These are phyloP conservation scores for Lacerta agilis DNA, from an alignment of 2,797 vertebrate genomes.

Conservation along the genomic window DNA sequence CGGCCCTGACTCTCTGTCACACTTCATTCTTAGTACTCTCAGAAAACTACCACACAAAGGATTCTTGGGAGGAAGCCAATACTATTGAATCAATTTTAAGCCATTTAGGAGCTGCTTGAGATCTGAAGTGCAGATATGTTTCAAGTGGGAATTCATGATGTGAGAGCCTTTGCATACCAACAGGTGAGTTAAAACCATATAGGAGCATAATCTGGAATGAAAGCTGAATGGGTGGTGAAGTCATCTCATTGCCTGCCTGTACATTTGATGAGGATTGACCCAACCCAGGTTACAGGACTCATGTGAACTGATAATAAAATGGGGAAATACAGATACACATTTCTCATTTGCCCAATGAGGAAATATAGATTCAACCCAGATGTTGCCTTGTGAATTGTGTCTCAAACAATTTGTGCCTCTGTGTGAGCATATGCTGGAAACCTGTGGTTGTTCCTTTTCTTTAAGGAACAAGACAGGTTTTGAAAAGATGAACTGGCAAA, in stretches of 20 bases:
- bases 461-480: constrained; percentile 1
- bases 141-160: too few relatives aligned
- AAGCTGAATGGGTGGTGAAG: neutral
- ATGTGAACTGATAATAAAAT: neutral
- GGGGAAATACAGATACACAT: neutral
- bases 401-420: neutral
- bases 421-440: neutral
- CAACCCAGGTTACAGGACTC: neutral
- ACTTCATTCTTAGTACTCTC: neutral
- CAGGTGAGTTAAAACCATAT: neutral
- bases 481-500: neutral
- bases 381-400: neutral
- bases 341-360: neutral
- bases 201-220: neutral
- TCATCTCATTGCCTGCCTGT: neutral
- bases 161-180: neutral
- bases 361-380: neutral
- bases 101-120: neutral
- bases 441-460: neutral
- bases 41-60: neutral
- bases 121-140: neutral
- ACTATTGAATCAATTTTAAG: neutral
- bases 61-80: neutral
- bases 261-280: neutral
- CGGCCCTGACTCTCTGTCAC: neutral